Conservation (phyloP, 2,113 vertebrate species). For the Cyprinodon tularosa region DNA sequence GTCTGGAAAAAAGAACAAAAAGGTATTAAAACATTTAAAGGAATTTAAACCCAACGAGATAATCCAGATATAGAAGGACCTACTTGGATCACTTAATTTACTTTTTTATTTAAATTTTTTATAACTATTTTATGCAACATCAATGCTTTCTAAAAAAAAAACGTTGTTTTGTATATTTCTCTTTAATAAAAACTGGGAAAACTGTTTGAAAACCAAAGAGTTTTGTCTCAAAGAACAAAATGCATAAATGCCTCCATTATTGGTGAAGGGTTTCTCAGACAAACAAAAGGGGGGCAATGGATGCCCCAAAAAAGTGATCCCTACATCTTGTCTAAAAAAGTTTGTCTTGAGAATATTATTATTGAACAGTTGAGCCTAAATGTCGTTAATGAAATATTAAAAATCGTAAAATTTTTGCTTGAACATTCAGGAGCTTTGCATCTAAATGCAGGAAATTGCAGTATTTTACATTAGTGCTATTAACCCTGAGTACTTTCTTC, state of each 20-base stretch:
- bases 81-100: too few relatives aligned
- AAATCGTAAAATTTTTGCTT: background rate
- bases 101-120: too few relatives aligned
- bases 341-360: background rate
- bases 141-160: background rate
- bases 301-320: too few relatives aligned
- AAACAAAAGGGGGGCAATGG: too few relatives aligned
- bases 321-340: background rate
- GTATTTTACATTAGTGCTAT: background rate
- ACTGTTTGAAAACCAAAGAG: background rate
- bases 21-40: background rate
- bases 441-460: background rate
- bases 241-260: background rate
- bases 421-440: background rate
- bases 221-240: background rate
- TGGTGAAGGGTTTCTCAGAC: background rate
- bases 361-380: background rate
- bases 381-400: background rate
- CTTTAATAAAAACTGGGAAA: background rate
- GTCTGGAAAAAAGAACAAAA: constrained; percentile 76
- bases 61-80: background rate
- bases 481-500: background rate
- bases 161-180: background rate
- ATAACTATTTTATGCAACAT: too few relatives aligned
- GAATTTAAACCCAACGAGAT: background rate